Percentiles rank a stretch among this genome's conserved stretches.
phyloP scores from a whole-genome alignment of 2,797 vertebrate genomes.

The Xiphorhynchus erythropygius region DNA sequence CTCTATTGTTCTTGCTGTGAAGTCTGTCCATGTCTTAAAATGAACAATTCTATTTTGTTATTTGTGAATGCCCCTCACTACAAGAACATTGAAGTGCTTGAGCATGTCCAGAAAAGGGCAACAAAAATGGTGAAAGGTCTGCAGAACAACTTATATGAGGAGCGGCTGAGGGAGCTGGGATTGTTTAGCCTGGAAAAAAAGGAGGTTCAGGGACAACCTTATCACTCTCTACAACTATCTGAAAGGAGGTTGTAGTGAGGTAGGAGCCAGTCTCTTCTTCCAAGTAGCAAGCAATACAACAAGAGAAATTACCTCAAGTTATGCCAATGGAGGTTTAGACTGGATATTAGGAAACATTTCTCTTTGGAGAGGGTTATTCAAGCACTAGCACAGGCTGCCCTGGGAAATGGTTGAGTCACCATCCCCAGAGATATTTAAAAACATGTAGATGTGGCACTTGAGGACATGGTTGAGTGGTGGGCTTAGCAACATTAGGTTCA shows the following conservation, averaged over 20 bases:
- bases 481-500: not conserved
- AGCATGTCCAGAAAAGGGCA: not conserved
- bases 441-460: rapidly evolving
- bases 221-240: not conserved
- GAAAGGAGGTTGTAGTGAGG: not conserved
- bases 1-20: not conserved
- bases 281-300: not conserved
- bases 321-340: not conserved
- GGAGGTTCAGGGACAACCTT: not conserved
- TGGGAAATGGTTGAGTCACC: not conserved
- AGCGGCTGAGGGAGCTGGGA: not conserved
- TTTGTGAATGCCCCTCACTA: not conserved
- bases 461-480: rapidly evolving
- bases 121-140: not conserved
- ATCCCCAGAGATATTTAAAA: not conserved
- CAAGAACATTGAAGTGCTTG: not conserved
- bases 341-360: not conserved
- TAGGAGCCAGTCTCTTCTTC: not conserved
- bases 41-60: not conserved
- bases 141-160: not conserved
- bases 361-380: not conserved
- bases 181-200: not conserved
- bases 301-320: not conserved
- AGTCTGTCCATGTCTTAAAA: not conserved
- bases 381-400: not conserved